These are phyloP conservation scores for Osmoderma eremita DNA, from an alignment of 2,888 invertebrate species.

Conservation along the genomic window DNA sequence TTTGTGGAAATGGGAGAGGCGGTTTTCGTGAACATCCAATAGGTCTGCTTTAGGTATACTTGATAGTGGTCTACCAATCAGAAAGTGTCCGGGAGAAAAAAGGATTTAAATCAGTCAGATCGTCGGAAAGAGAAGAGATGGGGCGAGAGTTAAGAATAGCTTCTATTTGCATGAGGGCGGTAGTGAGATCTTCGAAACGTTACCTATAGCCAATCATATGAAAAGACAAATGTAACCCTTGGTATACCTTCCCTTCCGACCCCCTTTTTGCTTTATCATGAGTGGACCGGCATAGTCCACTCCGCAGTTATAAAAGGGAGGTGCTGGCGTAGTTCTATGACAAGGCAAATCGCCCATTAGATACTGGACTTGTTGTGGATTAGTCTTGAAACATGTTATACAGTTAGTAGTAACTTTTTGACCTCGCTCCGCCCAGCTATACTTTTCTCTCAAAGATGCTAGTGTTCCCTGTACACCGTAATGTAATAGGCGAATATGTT, in stretches of 20 bases:
- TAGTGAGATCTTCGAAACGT: neutral
- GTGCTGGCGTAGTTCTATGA: too few relatives aligned
- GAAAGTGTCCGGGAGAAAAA: neutral
- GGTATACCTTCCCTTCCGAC: too few relatives aligned
- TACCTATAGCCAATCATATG: too few relatives aligned
- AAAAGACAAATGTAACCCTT: too few relatives aligned
- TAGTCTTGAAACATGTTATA: slow-evolving; percentile 17
- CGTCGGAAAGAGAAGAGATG: too few relatives aligned
- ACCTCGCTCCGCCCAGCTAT: slow-evolving; percentile 30
- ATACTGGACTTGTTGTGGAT: neutral
- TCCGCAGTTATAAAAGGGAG: too few relatives aligned
- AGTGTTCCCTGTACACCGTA: slow-evolving; percentile 49
- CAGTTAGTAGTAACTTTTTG: slow-evolving; percentile 37
- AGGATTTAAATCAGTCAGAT: neutral
- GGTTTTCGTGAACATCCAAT: neutral
- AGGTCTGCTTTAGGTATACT: neutral
- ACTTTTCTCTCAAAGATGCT: slow-evolving; percentile 39
- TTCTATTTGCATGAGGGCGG: neutral
- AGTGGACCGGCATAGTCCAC: neutral
- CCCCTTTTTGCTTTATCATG: neutral
- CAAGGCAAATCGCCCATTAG: too few relatives aligned
- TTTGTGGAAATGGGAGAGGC: neutral
- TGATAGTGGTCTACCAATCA: neutral
- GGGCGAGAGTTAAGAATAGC: too few relatives aligned
- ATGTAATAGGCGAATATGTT: slow-evolving; percentile 39